Evolutionary conservation across 2,113 vertebrate genomes (phyloP).

Genomic region (Oxygymnocypris stewartii): DNA sequence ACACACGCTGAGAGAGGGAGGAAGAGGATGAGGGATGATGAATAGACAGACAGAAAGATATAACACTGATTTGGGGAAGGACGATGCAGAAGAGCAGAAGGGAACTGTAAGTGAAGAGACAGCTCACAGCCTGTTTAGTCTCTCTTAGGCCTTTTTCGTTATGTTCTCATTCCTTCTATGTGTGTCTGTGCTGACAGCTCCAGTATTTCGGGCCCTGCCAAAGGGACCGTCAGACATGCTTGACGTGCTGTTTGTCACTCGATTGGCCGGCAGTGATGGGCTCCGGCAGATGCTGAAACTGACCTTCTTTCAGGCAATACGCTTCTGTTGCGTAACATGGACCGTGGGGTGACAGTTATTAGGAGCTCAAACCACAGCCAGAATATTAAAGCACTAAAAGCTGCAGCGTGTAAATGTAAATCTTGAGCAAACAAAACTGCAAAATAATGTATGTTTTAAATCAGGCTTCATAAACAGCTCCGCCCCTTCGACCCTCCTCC

Average conservation of each 20-base stretch:
- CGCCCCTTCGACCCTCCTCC: not conserved
- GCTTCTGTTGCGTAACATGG: constrained; percentile 10
- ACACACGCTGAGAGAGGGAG: constrained; percentile 1
- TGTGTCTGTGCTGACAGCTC: constrained; percentile 11
- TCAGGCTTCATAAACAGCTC: not conserved
- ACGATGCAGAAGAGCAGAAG: constrained; percentile 11
- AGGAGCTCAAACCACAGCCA: not conserved
- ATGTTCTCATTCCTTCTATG: not conserved
- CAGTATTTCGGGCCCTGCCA: constrained; percentile 44
- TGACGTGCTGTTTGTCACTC: constrained; percentile 31
- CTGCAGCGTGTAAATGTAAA: not conserved
- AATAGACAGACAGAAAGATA: constrained; percentile 7
- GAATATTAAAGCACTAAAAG: not conserved
- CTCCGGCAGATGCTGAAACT: constrained; percentile 15
- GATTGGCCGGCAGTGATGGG: constrained; percentile 26
- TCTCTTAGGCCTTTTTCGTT: constrained; percentile 27
- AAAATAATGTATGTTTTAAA: not conserved
- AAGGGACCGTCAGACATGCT: constrained; percentile 24
- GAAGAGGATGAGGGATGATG: constrained; percentile 8
- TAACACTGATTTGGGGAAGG: constrained; percentile 1
- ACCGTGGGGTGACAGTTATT: constrained; percentile 1
- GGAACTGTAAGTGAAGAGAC: not conserved
- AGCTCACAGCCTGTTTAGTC: constrained; percentile 5
- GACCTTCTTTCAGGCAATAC: constrained; percentile 37
- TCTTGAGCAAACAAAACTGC: not conserved